Conservation (phyloP, 2,797 vertebrate species). For the Tinamus major region DNA sequence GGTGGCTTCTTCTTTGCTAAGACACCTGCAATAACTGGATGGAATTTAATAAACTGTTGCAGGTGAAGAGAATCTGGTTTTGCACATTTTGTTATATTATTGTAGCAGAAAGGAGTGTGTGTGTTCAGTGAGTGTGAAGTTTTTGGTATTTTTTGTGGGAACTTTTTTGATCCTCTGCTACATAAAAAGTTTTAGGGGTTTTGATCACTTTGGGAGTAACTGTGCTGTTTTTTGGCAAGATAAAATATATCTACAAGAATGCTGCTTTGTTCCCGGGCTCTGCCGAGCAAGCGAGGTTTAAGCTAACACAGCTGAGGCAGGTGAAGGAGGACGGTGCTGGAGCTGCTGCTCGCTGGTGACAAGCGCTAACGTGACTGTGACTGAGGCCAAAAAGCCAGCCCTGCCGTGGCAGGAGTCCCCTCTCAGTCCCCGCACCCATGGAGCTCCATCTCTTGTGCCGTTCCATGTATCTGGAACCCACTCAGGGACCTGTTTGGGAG, state of each 20-base stretch:
- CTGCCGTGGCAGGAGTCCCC: neutral
- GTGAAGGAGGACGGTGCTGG: neutral
- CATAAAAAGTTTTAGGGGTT: neutral
- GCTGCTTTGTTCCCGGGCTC: neutral
- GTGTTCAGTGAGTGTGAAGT: neutral
- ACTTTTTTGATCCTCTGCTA: neutral
- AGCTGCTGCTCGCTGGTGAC: neutral
- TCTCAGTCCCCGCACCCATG: fast-evolving
- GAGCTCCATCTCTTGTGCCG: neutral
- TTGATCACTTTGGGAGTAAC: neutral
- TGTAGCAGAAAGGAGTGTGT: neutral
- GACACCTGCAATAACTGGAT: neutral
- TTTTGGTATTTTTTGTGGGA: neutral
- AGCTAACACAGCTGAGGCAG: neutral
- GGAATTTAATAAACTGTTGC: neutral
- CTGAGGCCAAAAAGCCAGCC: neutral
- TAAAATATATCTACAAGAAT: neutral
- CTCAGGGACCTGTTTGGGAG: neutral
- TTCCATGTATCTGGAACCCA: neutral
- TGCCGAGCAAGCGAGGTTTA: neutral
- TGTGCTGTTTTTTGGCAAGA: neutral
- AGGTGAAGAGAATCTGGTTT: neutral
- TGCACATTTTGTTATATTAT: neutral
- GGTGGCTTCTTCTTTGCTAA: neutral
- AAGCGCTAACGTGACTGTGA: neutral